Conservation (phyloP, 2,113 vertebrate genomes). For the Arvicanthis niloticus region DNA sequence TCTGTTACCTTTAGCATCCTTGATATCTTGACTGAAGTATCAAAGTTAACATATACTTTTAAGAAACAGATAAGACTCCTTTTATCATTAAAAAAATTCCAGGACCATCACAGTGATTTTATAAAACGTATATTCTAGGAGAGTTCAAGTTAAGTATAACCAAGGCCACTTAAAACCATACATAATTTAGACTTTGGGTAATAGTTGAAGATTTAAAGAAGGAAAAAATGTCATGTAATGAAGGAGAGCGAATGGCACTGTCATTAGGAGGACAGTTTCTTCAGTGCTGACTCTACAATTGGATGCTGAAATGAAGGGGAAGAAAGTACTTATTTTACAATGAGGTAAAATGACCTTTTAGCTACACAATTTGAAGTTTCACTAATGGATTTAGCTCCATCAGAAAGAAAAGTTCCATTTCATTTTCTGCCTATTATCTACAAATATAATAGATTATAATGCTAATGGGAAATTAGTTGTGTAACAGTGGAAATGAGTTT, state of each 20-base stretch:
- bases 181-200: slow-evolving; percentile 46
- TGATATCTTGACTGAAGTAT: background rate
- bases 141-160: slow-evolving; percentile 37
- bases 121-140: background rate
- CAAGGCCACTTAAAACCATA: background rate
- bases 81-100: background rate
- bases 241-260: background rate
- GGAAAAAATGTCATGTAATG: background rate
- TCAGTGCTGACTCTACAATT: slow-evolving; percentile 66
- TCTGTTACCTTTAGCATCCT: background rate
- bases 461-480: slow-evolving; percentile 51
- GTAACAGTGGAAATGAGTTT: slow-evolving; percentile 55
- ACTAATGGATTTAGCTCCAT: slow-evolving; percentile 75
- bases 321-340: slow-evolving; percentile 48
- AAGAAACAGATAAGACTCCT: background rate
- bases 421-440: slow-evolving; percentile 72
- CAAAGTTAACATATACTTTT: background rate
- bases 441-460: slow-evolving; percentile 51
- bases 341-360: slow-evolving; percentile 76
- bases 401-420: slow-evolving; percentile 72
- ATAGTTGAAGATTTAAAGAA: slow-evolving; percentile 35
- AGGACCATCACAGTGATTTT: background rate
- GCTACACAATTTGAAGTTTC: slow-evolving; percentile 58
- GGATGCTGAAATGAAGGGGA: slow-evolving; percentile 62
- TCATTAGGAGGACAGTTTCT: background rate